These are phyloP conservation scores for Lepisosteus osseus DNA, from an alignment of 2,113 vertebrate genomes.

Conservation along the genomic window DNA sequence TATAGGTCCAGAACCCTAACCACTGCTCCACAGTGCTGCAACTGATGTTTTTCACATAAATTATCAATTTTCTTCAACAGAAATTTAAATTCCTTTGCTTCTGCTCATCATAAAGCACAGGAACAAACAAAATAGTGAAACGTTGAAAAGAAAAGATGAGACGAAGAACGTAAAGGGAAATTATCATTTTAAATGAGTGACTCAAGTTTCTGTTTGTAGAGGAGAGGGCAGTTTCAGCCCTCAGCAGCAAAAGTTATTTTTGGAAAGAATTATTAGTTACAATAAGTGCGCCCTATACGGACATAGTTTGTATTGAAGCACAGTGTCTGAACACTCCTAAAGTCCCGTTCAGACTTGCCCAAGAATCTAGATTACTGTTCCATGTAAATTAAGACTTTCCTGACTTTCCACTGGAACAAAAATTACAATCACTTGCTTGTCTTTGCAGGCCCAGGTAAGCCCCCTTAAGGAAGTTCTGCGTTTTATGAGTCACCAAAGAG, in stretches of 20 bases:
- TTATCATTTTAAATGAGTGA: too few relatives aligned
- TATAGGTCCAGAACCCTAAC: too few relatives aligned
- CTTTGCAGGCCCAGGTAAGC: constrained; percentile 13
- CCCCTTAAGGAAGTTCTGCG: neutral
- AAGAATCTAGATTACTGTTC: constrained; percentile 6
- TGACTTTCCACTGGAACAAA: too few relatives aligned
- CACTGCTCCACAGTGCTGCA: too few relatives aligned
- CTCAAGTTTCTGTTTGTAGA: neutral
- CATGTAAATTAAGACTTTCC: neutral
- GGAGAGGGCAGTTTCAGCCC: neutral
- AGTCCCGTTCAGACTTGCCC: constrained; percentile 33
- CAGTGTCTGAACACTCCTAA: neutral
- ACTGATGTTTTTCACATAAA: too few relatives aligned
- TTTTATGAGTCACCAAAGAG: neutral
- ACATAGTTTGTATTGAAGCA: neutral
- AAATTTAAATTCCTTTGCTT: too few relatives aligned
- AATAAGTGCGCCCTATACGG: neutral
- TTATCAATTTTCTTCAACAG: too few relatives aligned
- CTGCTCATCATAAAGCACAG: too few relatives aligned
- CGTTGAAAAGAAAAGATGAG: too few relatives aligned
- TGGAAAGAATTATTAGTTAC: neutral
- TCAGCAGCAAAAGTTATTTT: neutral
- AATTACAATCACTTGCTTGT: neutral
- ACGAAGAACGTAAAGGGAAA: too few relatives aligned
- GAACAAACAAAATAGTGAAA: too few relatives aligned